Evolutionary conservation across 2,113 vertebrate species (phyloP).

Genomic region (Solea solea): DNA sequence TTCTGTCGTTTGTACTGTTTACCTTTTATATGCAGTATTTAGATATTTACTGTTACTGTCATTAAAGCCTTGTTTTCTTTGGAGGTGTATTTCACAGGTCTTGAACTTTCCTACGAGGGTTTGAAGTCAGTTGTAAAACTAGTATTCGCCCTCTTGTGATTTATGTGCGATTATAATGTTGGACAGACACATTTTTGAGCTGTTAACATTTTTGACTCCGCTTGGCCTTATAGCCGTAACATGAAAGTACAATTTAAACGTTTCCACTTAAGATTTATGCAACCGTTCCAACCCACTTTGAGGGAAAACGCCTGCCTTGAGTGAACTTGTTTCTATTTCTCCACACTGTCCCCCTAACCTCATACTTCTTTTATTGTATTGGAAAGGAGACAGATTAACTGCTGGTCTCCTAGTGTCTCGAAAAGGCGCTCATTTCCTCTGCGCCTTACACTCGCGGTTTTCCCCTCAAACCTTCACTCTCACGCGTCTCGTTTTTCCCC

Average conservation of each 20-base stretch:
- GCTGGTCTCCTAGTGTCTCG: constrained; percentile 57
- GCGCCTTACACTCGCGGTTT: constrained; percentile 60
- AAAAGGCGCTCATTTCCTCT: constrained; percentile 71
- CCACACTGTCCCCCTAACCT: constrained; percentile 43
- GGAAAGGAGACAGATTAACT: constrained; percentile 65
- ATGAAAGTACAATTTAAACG: constrained; percentile 53
- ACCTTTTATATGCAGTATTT: background rate
- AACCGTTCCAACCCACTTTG: constrained; percentile 52
- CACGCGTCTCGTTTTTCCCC: constrained; percentile 76
- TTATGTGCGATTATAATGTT: constrained; percentile 48
- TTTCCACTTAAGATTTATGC: constrained; percentile 61
- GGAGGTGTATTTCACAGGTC: background rate
- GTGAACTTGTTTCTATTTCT: constrained; percentile 52
- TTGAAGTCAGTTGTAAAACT: background rate
- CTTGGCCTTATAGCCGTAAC: constrained; percentile 37
- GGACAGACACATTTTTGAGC: constrained; percentile 23
- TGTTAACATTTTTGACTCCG: constrained; percentile 40
- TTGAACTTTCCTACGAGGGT: background rate
- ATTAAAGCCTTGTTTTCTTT: background rate
- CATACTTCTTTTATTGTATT: constrained; percentile 47
- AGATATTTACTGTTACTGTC: background rate
- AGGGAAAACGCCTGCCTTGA: constrained; percentile 50
- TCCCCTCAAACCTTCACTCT: constrained; percentile 69
- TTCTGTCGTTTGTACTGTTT: background rate
- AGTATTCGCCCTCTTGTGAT: constrained; percentile 14